phyloP scores from a whole-genome alignment of 2,888 invertebrate genomes.

The Oligia fasciuncula region DNA sequence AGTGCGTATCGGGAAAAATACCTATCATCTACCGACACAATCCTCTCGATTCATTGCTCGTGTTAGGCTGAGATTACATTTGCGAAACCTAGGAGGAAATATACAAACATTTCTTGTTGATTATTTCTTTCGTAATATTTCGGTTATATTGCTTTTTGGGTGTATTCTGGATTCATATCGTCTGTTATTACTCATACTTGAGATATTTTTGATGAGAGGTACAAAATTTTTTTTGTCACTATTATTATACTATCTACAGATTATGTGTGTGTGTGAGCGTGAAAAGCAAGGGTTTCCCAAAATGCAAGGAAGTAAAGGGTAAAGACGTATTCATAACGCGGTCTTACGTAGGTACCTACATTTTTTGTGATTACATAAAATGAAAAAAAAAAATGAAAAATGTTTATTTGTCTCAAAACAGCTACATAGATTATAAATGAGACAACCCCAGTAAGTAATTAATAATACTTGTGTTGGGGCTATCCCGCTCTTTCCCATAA shows the following conservation, averaged over 20 bases:
- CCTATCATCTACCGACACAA: conserved; percentile 66
- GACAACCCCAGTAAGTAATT: no score
- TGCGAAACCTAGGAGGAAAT: conserved; percentile 44
- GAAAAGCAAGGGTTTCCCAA: neutral
- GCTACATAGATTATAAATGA: no score
- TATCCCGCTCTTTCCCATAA: no score
- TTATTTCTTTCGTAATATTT: conserved; percentile 30
- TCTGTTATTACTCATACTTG: conserved; percentile 7
- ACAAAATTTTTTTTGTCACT: neutral
- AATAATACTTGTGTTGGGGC: no score
- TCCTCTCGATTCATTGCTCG: conserved; percentile 64
- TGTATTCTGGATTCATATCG: conserved; percentile 26
- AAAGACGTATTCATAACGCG: neutral
- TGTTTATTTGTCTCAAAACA: no score
- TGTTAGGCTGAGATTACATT: conserved; percentile 60
- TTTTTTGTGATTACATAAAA: neutral
- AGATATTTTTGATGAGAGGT: conserved; percentile 6
- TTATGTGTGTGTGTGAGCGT: neutral
- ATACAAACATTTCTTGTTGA: conserved; percentile 40
- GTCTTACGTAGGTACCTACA: neutral
- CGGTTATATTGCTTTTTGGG: conserved; percentile 23
- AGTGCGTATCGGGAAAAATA: conserved; percentile 61
- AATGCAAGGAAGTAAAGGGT: neutral
- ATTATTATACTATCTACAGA: neutral
- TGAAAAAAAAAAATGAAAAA: no score